A percentile compares a stretch with the other conserved stretches of the same genome.
Evolutionary conservation across 2,797 vertebrate genomes (phyloP).

Genomic region (Numenius phaeopus): DNA sequence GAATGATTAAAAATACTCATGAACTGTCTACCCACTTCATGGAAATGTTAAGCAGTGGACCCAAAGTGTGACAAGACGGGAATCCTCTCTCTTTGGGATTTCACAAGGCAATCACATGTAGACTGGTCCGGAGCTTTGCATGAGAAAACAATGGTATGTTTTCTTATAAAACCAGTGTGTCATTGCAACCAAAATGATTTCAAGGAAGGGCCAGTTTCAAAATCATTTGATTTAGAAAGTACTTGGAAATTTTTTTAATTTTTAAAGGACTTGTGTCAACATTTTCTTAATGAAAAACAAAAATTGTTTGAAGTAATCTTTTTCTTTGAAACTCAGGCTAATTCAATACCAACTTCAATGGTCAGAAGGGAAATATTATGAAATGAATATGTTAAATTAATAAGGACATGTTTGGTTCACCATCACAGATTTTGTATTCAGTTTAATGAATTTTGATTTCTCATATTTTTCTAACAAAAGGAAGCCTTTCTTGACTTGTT

Average conservation of each 20-base stretch:
- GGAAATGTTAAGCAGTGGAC: not conserved
- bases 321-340: not conserved
- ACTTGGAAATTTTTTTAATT: not conserved
- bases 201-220: constrained; percentile 4
- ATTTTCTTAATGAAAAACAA: constrained; percentile 5
- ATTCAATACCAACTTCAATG: not conserved
- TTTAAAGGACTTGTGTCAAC: not conserved
- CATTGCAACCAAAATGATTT: not conserved
- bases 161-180: constrained; percentile 32
- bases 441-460: not conserved
- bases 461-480: not conserved
- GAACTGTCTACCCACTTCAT: not conserved
- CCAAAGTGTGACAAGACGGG: not conserved
- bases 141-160: constrained; percentile 15
- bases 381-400: not conserved
- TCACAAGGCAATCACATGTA: not conserved
- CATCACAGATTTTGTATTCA: not conserved
- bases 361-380: not conserved
- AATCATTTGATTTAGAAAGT: constrained; percentile 2
- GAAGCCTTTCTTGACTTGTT: not conserved
- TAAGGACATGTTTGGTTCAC: not conserved
- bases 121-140: not conserved
- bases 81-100: constrained; percentile 12
- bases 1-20: not conserved
- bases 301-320: not conserved